Evolutionary conservation across 2,888 invertebrate genomes (phyloP), one percentile per base, ranked within the genome.

Genomic region (Ctenicera cuprea): DNA sequence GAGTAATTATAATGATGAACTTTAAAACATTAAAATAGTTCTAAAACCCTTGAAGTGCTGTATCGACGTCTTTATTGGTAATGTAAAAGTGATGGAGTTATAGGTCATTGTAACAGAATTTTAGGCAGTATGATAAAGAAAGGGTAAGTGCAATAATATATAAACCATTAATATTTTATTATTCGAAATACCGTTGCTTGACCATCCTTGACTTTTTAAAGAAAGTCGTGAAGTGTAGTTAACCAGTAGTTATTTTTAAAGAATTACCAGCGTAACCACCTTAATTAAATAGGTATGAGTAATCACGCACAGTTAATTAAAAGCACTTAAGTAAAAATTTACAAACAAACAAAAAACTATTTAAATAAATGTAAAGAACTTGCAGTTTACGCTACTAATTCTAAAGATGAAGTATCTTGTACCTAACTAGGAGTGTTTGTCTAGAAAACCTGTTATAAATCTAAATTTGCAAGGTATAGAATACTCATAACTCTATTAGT

Each of bases 161-260:
- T 14, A 41, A n/a, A 4, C n/a, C 3, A 41, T 41, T 41, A 33
- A 33, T 33, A 33, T 8, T 33, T 43, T 43, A 43, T n/a, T 43
- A 43, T 43, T 43, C 1, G n/a, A 48, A 20, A 9, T 20, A 48
- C 48, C 20, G 48, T 16, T 52, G 26, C 14, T 26, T 26, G 52
- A 22, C 52, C 26, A 52, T 12, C 52, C 52, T 52, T 52, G 26
- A 52, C 52, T n/a, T 52, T 52, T 18, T 3, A 9, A 18, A 26
- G 26, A 52, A 26, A 8, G n/a, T 16, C 3, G 43, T n/a, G 20
- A n/a, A 14, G 8, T 18, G 50, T 52, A 11, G 20, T 52, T 7
- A 52, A 11, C 52, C 26, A 26, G 9, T 8, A 26, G 26, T 26
- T 26, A 18, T 22, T 26, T 26, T 52, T 52, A 52, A n/a, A 52